Evolutionary conservation across 2,797 vertebrate species (phyloP).

Genomic region (Lithobates pipiens): DNA sequence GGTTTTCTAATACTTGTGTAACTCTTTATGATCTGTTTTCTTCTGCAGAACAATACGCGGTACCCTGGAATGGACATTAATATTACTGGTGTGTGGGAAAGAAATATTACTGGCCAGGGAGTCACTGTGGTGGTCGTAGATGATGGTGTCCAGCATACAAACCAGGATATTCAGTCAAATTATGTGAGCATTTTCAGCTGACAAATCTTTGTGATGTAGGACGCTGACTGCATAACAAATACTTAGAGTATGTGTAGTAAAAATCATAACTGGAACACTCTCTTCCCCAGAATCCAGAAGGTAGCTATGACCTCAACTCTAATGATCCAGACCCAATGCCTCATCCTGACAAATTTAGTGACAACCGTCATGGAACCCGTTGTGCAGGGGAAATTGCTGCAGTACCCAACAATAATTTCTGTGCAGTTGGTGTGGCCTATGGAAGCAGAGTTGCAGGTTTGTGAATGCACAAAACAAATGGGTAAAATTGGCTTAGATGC

Average conservation of each 20-base stretch:
- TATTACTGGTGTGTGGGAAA: slow-evolving; percentile 95
- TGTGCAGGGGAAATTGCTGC: slow-evolving; percentile 96
- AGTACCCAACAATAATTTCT: slow-evolving; percentile 94
- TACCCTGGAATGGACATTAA: slow-evolving; percentile 93
- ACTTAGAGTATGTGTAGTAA: not conserved
- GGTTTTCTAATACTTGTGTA: not conserved
- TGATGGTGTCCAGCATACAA: slow-evolving; percentile 91
- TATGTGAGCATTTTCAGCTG: slow-evolving; percentile 81
- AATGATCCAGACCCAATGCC: slow-evolving; percentile 98
- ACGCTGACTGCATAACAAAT: not conserved
- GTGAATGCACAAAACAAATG: accelerated
- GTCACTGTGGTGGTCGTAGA: slow-evolving; percentile 97
- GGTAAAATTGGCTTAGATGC: too few relatives aligned
- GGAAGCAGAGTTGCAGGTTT: slow-evolving; percentile 93
- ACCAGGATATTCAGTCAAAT: slow-evolving; percentile 91
- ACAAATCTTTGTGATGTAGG: not conserved
- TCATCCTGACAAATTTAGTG: slow-evolving; percentile 85
- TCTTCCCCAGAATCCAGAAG: slow-evolving; percentile 87
- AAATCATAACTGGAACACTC: not conserved
- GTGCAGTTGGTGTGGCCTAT: slow-evolving; percentile 92
- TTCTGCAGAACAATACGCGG: slow-evolving; percentile 83
- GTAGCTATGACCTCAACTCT: slow-evolving; percentile 96
- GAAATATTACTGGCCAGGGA: slow-evolving; percentile 88
- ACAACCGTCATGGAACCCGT: slow-evolving; percentile 94
- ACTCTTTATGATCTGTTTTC: not conserved